Evolutionary conservation across 2,888 invertebrate species (phyloP), one percentile per base, ranked within the genome.

Genomic region (Sthenelais limicola): DNA sequence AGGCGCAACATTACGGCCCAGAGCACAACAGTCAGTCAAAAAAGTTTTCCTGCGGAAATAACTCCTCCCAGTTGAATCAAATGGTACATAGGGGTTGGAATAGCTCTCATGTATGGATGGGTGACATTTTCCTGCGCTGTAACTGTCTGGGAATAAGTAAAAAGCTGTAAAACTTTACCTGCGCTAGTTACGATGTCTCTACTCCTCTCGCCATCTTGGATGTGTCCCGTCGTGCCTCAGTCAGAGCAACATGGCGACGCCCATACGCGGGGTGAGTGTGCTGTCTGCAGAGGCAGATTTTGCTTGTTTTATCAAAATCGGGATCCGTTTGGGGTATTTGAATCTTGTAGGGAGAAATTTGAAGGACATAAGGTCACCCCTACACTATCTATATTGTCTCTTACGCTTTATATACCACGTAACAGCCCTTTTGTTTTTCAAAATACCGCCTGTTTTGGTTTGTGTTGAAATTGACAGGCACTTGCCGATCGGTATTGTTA

Each of bases 201-300:
- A 30, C 62, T 48, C 32, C 24, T 48, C 47, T n/a, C 71, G 71
- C 71, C 71, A 71, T 71, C 62, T 71, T 71, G 71, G 49, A 71
- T 71, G 28, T 71, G 43, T 71, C 71, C 71, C 71, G 43, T 33
- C 49, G 58, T 71, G 71, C 71, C 58, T 71, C 71, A n/a, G n/a
- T n/a, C n/a, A 62, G 48, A 48, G 58, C 71, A 71, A 71, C n/a
- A 71, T 71, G 71, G 71, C 71, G 71, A 71, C 71, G 48, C 48
- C 71, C 71, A 71, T 58, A 56, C 30, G 32, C 51, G 54, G 38
- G 71, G 71, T 71, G 62, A 71, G 71, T 71, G 56, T 51, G 26
- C 38, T 26, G 38, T 26, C 35, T 62, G 38, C 62, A 24, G 43
- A 38, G 35, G 62, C 35, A 62, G 62, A 62, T 38, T 62, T 62